Percentiles rank a stretch among this genome's conserved stretches.
Evolutionary conservation across 1,140 invertebrate genomes (phyloP).

Genomic region (Diorhabda carinulata): DNA sequence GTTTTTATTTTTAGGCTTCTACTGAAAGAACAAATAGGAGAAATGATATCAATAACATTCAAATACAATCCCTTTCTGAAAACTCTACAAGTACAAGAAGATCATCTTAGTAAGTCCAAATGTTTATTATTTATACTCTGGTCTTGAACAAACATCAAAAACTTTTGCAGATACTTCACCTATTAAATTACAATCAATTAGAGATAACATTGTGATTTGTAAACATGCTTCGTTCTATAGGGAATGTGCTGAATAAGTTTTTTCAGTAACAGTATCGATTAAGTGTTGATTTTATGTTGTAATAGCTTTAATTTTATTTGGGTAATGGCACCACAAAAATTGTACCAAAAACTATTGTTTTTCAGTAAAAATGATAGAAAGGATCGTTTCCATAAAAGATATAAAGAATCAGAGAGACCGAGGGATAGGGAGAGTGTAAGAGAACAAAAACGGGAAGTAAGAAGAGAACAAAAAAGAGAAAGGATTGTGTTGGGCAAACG

Average conservation of each 20-base stretch:
- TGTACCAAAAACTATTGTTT: too few relatives aligned
- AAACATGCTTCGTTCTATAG: too few relatives aligned
- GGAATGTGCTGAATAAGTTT: too few relatives aligned
- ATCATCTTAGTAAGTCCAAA: constrained; percentile 37
- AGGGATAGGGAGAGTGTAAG: constrained; percentile 39
- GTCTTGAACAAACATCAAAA: too few relatives aligned
- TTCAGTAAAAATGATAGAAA: constrained; percentile 39
- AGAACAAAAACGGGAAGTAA: constrained; percentile 37
- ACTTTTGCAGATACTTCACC: too few relatives aligned
- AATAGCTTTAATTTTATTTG: too few relatives aligned
- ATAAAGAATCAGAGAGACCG: constrained; percentile 39
- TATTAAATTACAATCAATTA: too few relatives aligned
- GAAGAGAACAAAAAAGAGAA: constrained; percentile 40
- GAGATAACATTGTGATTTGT: too few relatives aligned
- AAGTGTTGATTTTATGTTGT: too few relatives aligned
- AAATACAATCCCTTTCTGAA: constrained; percentile 35
- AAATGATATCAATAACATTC: constrained; percentile 38
- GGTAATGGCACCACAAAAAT: too few relatives aligned
- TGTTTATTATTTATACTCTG: too few relatives aligned
- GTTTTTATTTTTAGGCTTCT: constrained; percentile 31
- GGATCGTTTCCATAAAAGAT: constrained; percentile 42
- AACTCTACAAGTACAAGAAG: constrained; percentile 31
- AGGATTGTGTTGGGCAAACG: constrained; percentile 34
- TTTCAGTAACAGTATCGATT: too few relatives aligned
- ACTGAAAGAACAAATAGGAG: constrained; percentile 36